phyloP scores from a whole-genome alignment of 64 coral and sea anemone species.

The Porites australiensis region DNA sequence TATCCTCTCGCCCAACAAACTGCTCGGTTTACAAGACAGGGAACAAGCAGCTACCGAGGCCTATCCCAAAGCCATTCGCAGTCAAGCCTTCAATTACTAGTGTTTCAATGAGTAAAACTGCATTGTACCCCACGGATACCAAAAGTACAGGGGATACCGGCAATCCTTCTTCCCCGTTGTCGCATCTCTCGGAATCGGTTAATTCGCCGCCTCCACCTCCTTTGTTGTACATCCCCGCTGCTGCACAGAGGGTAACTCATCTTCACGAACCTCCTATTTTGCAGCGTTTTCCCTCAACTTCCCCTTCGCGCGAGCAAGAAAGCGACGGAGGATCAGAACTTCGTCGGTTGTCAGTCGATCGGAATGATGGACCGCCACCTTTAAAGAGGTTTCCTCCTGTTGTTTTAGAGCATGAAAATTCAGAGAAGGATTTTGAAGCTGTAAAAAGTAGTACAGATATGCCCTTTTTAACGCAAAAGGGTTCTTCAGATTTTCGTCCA shows the following conservation, averaged over 20 bases:
- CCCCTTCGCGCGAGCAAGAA: slow-evolving; percentile 18
- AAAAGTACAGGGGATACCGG: neutral
- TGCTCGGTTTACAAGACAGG: neutral
- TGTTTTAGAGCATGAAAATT: slow-evolving; percentile 2
- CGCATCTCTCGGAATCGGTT: slow-evolving; percentile 31
- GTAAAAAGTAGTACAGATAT: neutral
- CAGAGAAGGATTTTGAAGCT: neutral
- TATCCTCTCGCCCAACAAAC: slow-evolving; percentile 49
- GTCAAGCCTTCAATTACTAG: slow-evolving; percentile 6
- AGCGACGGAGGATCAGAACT: neutral
- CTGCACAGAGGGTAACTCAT: slow-evolving; percentile 87
- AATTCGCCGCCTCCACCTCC: slow-evolving; percentile 83
- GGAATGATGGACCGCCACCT: slow-evolving; percentile 27
- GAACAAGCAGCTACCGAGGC: slow-evolving; percentile 33
- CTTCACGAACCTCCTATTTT: slow-evolving; percentile 85
- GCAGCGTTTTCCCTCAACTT: slow-evolving; percentile 63
- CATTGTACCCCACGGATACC: slow-evolving; percentile 15
- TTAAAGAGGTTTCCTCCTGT: slow-evolving; percentile 33
- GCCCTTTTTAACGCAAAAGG: neutral
- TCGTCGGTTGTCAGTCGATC: neutral
- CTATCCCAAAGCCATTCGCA: slow-evolving; percentile 39
- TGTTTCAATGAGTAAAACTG: neutral
- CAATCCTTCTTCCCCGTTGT: slow-evolving; percentile 14
- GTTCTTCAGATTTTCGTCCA: neutral
- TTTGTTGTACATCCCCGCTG: slow-evolving; percentile 86